Conservation (phyloP, 2,113 vertebrate species). For the Serilophus lunatus region DNA sequence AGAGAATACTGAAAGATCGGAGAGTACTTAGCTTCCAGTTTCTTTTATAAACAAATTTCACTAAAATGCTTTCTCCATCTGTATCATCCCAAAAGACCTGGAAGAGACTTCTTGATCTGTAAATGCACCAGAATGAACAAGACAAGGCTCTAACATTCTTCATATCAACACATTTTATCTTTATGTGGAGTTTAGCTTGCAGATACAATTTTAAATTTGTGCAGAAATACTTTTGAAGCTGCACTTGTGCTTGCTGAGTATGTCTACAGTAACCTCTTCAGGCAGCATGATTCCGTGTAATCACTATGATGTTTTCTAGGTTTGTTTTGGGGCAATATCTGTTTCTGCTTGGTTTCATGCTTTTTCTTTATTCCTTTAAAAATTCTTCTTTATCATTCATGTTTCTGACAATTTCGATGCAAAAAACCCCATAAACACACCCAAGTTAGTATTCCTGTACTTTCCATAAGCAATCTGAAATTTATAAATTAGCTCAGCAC, state of each 20-base stretch:
- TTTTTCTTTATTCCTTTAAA: not conserved
- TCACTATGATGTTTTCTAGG: not conserved
- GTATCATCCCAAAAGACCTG: not conserved
- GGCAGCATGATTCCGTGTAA: not conserved
- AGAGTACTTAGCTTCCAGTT: not conserved
- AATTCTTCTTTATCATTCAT: not conserved
- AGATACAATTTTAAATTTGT: not conserved
- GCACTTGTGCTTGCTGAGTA: fast-evolving
- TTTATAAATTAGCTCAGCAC: not conserved
- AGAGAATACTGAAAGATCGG: not conserved
- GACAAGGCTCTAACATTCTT: too few relatives aligned
- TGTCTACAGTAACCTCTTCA: not conserved
- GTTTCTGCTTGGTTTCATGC: not conserved
- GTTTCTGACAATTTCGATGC: not conserved
- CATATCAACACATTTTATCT: not conserved
- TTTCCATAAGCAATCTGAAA: not conserved
- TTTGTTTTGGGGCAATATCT: not conserved
- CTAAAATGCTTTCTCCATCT: not conserved
- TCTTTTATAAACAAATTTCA: not conserved
- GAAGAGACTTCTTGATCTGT: not conserved
- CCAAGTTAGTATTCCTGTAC: not conserved
- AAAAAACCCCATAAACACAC: not conserved
- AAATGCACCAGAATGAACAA: not conserved
- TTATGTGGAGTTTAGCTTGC: not conserved
- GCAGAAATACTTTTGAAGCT: not conserved